Evolutionary conservation across 2,888 invertebrate genomes (phyloP), one percentile per base, ranked within the genome.

Genomic region (Hybos culiciformis): DNA sequence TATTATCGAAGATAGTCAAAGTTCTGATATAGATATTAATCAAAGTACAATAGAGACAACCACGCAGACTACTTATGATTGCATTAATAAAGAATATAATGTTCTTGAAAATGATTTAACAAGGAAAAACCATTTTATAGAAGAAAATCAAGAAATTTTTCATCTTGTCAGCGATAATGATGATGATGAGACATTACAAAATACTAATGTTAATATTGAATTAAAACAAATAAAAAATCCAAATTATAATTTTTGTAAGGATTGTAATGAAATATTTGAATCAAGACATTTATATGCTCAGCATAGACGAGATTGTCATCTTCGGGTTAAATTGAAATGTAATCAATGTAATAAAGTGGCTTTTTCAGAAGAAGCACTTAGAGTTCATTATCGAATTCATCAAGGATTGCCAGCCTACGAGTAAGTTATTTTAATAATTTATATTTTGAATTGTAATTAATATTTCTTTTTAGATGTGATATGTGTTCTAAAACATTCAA

Each of bases 401-500:
- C 44, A 48, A 8, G 54, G 54, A 9, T 40, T 54, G 29, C 52
- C 54, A n/a, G 51, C 51, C 2, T 53, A 49, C 39, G 43, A 49
- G 53, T 53, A 42, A 18, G 41, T 15, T 41, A 19, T 18, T 7
- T 3, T 32, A 8, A 2, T 7, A 31, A 36, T 7, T 17, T 9
- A 18, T 7, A 4, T 15, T 12, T 9, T 20, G 17, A 21, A 4
- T 11, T 8, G 21, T 34, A 15, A 12, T 46, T 32, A 41, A 47
- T 38, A 37, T 44, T 15, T 2, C 46, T 42, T 20, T 50, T 36
- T 14, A 47, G 53, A 39, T 58, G 58, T 17, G 44, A 54, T 5
- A 29, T 55, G 1, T 58, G 58, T 37, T 40, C 38, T 5, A 56
- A 56, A 39, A 51, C 54, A 1, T 58, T 58, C 38, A 56, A 54